Conservation (phyloP, 2,888 invertebrate species). For the Leucozona laternaria region DNA sequence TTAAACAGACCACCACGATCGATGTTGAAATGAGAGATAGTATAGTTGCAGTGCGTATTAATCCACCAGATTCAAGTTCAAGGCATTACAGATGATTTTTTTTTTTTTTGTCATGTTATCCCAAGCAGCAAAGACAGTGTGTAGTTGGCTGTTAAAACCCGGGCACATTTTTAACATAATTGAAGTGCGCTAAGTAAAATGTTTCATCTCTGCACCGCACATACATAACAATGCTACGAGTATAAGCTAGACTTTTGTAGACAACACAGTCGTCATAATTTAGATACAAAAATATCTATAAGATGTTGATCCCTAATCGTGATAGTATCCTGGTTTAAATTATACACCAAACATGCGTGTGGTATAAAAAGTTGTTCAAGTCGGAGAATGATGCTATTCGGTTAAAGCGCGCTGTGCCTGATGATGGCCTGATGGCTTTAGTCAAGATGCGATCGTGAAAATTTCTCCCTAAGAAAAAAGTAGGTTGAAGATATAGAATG, state of each 20-base stretch:
- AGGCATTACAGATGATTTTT: slow-evolving; percentile 38
- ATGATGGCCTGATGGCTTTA: too few relatives aligned
- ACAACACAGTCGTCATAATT: slow-evolving; percentile 67
- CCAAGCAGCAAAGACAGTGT: neutral
- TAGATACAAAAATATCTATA: slow-evolving; percentile 67
- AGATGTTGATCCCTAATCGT: slow-evolving; percentile 71
- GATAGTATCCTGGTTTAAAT: slow-evolving; percentile 66
- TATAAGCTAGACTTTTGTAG: slow-evolving; percentile 71
- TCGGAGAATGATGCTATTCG: slow-evolving; percentile 10
- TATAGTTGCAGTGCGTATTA: slow-evolving; percentile 3
- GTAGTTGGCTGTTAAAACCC: slow-evolving; percentile 5
- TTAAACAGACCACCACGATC: slow-evolving; percentile 68
- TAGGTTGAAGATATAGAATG: slow-evolving; percentile 8
- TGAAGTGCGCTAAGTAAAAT: slow-evolving; percentile 59
- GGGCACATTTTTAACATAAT: neutral
- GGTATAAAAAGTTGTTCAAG: slow-evolving; percentile 4
- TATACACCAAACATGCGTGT: slow-evolving; percentile 4
- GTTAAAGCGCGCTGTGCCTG: neutral
- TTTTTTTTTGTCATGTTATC: neutral
- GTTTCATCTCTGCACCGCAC: slow-evolving; percentile 1
- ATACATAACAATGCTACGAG: too few relatives aligned
- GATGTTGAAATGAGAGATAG: slow-evolving; percentile 48
- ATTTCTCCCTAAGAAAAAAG: slow-evolving; percentile 35
- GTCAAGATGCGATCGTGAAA: slow-evolving; percentile 41
- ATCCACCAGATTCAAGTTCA: slow-evolving; percentile 59